Evolutionary conservation across 92 coral and sea anemone species (phyloP).

Genomic region (Zoanthus solanderi): DNA sequence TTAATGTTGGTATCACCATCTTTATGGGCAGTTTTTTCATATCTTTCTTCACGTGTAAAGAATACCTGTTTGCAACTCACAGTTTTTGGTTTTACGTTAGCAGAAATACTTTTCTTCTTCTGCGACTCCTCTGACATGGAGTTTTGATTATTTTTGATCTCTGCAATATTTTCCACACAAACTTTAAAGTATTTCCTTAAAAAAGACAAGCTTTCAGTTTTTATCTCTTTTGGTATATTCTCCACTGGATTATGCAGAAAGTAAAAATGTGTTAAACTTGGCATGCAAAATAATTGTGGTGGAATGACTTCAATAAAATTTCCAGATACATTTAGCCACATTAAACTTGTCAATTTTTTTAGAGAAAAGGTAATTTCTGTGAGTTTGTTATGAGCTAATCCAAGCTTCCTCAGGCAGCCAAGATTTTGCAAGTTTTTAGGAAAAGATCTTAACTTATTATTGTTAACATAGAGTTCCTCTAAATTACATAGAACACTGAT

Average conservation of each 20-base stretch:
- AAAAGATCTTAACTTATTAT: slow-evolving; percentile 59
- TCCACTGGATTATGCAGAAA: slow-evolving; percentile 76
- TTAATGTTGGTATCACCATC: neutral
- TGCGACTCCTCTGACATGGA: neutral
- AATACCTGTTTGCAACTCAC: slow-evolving; percentile 22
- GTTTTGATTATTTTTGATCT: neutral
- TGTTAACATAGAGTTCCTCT: slow-evolving; percentile 74
- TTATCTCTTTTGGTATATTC: slow-evolving; percentile 76
- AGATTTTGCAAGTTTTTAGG: slow-evolving; percentile 69
- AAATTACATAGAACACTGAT: slow-evolving; percentile 57
- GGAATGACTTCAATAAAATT: slow-evolving; percentile 72
- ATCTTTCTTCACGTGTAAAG: neutral
- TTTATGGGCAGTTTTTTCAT: neutral
- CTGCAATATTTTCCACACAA: neutral
- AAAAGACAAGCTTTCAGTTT: slow-evolving; percentile 55
- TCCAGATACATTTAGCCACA: slow-evolving; percentile 86
- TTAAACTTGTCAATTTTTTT: slow-evolving; percentile 49
- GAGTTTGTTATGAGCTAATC: slow-evolving; percentile 72
- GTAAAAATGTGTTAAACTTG: slow-evolving; percentile 60
- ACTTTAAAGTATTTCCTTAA: slow-evolving; percentile 67
- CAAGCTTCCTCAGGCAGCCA: slow-evolving; percentile 58
- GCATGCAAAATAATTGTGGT: slow-evolving; percentile 55
- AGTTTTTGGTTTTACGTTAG: slow-evolving; percentile 1
- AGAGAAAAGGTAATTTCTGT: slow-evolving; percentile 63
- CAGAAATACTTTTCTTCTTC: neutral